These are phyloP conservation scores for Lophochroa leadbeateri DNA, from an alignment of 2,113 vertebrate genomes.

Conservation along the genomic window DNA sequence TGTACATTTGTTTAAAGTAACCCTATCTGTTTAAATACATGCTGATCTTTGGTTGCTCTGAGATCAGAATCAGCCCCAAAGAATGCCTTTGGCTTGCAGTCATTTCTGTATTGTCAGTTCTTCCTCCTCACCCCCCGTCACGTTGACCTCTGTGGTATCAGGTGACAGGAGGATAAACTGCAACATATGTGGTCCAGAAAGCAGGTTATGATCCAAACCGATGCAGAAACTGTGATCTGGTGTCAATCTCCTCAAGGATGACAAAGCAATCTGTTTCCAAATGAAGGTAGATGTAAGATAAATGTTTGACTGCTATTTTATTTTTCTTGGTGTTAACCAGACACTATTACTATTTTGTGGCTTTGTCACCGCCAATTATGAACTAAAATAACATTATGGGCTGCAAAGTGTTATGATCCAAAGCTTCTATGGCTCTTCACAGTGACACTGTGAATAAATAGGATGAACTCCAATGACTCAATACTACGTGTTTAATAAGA, in stretches of 20 bases:
- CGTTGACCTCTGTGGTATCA: background rate
- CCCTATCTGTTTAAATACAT: conserved; percentile 66
- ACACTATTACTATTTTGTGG: background rate
- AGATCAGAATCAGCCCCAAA: conserved; percentile 33
- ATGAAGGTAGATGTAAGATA: conserved; percentile 16
- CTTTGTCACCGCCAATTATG: conserved; percentile 47
- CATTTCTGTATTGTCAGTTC: conserved; percentile 32
- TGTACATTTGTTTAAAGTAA: conserved; percentile 71
- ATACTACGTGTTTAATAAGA: background rate
- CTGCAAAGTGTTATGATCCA: background rate
- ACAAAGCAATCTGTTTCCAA: conserved; percentile 16
- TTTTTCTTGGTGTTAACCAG: conserved; percentile 46
- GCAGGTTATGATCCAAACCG: background rate
- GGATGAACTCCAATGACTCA: conserved; percentile 45
- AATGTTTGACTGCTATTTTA: background rate
- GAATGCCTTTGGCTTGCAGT: conserved; percentile 50
- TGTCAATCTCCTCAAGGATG: conserved; percentile 10
- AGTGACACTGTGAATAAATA: background rate
- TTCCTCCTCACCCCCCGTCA: conserved; percentile 5
- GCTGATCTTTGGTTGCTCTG: conserved; percentile 63
- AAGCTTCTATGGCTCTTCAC: background rate
- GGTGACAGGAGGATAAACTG: conserved; percentile 49
- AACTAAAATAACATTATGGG: conserved; percentile 16
- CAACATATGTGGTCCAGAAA: conserved; percentile 60
- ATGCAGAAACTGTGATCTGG: background rate